phyloP scores from a whole-genome alignment of 2,888 invertebrate species.

The Lepidocyrtoides sp. region DNA sequence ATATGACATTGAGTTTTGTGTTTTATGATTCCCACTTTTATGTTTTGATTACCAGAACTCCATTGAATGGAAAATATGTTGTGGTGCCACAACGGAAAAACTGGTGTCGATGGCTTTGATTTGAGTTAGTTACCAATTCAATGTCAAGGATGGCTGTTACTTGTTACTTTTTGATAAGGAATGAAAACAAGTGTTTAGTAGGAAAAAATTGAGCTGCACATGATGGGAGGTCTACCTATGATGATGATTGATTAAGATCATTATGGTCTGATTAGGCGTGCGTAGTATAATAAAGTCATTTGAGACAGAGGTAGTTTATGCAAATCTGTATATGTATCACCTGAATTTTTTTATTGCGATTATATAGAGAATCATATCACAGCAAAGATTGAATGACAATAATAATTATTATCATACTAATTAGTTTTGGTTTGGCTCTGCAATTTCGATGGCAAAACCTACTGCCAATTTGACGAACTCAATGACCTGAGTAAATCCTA shows the following conservation, averaged over 20 bases:
- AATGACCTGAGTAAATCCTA: slow-evolving; percentile 55
- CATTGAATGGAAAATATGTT: not conserved
- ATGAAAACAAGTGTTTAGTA: too few relatives aligned
- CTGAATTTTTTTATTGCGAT: too few relatives aligned
- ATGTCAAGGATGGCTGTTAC: not conserved
- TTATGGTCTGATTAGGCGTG: too few relatives aligned
- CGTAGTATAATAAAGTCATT: too few relatives aligned
- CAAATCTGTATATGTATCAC: too few relatives aligned
- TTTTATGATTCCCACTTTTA: not conserved
- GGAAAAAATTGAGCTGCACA: too few relatives aligned
- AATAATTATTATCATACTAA: slow-evolving; percentile 13
- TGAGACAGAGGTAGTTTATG: too few relatives aligned
- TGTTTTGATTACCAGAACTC: not conserved
- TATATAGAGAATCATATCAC: not conserved
- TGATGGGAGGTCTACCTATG: too few relatives aligned
- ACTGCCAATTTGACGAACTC: slow-evolving; percentile 72
- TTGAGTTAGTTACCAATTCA: not conserved
- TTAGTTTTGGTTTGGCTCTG: slow-evolving; percentile 56
- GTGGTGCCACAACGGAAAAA: not conserved
- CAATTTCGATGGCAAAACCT: slow-evolving; percentile 71
- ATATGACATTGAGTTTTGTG: not conserved
- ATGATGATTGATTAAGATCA: too few relatives aligned
- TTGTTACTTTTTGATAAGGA: too few relatives aligned
- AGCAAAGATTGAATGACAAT: not conserved
- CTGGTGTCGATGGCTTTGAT: slow-evolving; percentile 10